Conservation (phyloP, 2,888 invertebrate genomes). For the Petrophora chlorosata region DNA sequence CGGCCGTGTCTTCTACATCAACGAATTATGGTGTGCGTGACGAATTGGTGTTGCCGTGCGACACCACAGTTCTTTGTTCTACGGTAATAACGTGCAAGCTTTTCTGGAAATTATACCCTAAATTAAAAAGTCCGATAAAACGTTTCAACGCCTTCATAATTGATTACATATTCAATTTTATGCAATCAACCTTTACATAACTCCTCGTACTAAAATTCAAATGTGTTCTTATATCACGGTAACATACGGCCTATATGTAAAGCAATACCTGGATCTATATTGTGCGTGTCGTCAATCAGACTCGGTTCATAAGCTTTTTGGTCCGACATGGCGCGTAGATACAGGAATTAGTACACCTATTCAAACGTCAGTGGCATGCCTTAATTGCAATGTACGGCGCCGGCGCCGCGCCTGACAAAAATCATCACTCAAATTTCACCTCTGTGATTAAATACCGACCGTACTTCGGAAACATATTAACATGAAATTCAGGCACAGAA, state of each 20-base stretch:
- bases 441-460: background rate
- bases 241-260: too few relatives aligned
- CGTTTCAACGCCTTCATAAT: too few relatives aligned
- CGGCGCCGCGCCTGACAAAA: background rate
- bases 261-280: too few relatives aligned
- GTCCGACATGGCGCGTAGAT: too few relatives aligned
- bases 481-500: background rate
- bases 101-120: too few relatives aligned
- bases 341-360: conserved; percentile 1
- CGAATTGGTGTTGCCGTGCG: background rate
- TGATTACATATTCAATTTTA: too few relatives aligned
- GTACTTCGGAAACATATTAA: background rate
- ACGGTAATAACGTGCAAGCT: background rate
- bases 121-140: too few relatives aligned
- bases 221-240: too few relatives aligned
- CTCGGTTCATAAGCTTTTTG: too few relatives aligned
- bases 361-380: conserved; percentile 1
- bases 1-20: background rate
- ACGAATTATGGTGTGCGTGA: conserved; percentile 19
- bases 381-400: conserved; percentile 10
- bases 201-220: too few relatives aligned
- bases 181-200: too few relatives aligned
- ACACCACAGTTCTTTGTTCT: background rate
- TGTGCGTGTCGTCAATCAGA: too few relatives aligned
- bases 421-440: background rate